Conservation (phyloP, 2,113 vertebrate genomes). For the Amblyornis subalaris region DNA sequence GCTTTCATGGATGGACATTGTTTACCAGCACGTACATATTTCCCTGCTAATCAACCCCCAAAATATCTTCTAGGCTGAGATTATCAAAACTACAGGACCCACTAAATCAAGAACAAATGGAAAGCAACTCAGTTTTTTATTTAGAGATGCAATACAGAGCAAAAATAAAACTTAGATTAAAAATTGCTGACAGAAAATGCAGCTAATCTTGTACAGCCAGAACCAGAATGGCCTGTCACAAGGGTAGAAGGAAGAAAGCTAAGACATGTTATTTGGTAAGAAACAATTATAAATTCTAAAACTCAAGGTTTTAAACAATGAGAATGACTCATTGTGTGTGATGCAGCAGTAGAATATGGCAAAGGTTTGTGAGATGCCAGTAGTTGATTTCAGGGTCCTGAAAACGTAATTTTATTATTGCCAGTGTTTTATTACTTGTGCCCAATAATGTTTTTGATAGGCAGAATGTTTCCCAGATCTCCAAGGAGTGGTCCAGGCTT, state of each 20-base stretch:
- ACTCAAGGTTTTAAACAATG: not conserved
- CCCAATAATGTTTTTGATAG: not conserved
- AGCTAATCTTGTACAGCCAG: not conserved
- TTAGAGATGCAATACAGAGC: not conserved
- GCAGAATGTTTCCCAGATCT: conserved; percentile 1
- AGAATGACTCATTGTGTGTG: not conserved
- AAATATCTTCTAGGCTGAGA: not conserved
- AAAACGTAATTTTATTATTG: not conserved
- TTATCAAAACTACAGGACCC: not conserved
- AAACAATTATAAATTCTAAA: not conserved
- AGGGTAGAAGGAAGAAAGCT: not conserved
- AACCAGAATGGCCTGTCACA: not conserved
- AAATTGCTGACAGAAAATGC: not conserved
- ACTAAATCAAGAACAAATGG: not conserved
- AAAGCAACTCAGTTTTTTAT: not conserved
- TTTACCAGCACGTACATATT: not conserved
- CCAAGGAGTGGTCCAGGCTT: conserved; percentile 14
- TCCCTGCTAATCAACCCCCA: not conserved
- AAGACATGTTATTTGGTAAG: not conserved
- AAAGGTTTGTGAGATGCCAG: not conserved
- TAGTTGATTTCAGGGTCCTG: not conserved
- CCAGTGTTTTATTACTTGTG: not conserved
- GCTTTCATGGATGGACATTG: not conserved
- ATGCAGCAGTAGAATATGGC: not conserved
- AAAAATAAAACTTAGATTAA: not conserved